Percentiles rank a stretch among this genome's conserved stretches.
Evolutionary conservation across 2,888 invertebrate genomes (phyloP).

Genomic region (Baccha elongata): DNA sequence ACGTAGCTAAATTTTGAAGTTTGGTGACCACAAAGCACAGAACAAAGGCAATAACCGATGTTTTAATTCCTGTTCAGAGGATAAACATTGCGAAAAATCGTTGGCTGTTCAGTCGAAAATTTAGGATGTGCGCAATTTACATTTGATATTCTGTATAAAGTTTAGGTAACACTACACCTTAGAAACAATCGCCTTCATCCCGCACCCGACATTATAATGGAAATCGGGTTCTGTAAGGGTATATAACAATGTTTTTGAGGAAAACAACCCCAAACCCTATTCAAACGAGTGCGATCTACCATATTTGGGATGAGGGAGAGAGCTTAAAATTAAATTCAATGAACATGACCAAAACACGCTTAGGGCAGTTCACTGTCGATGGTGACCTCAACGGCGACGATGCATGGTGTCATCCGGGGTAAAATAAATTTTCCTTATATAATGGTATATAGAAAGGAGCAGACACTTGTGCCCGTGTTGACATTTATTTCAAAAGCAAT

Average conservation of each 20-base stretch:
- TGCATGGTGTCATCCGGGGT: slow-evolving; percentile 2
- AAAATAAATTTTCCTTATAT: slow-evolving; percentile 48
- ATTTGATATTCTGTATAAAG: slow-evolving; percentile 34
- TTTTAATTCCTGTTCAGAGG: slow-evolving; percentile 64
- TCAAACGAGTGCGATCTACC: slow-evolving; percentile 22
- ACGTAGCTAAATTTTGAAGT: slow-evolving; percentile 37
- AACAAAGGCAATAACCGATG: slow-evolving; percentile 63
- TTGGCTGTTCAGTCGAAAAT: slow-evolving; percentile 13
- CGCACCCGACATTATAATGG: too few relatives aligned
- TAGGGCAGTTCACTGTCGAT: slow-evolving; percentile 3
- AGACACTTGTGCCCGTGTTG: slow-evolving; percentile 62
- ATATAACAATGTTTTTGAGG: slow-evolving; percentile 33
- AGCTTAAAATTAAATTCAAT: slow-evolving; percentile 63
- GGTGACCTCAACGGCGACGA: background rate
- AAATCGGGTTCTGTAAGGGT: slow-evolving; percentile 24
- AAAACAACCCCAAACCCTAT: slow-evolving; percentile 17
- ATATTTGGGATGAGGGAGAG: slow-evolving; percentile 18
- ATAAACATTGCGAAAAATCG: slow-evolving; percentile 51
- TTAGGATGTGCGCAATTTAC: slow-evolving; percentile 37
- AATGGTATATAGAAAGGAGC: too few relatives aligned
- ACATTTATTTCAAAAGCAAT: slow-evolving; percentile 60
- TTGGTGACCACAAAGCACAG: slow-evolving; percentile 49
- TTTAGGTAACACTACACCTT: slow-evolving; percentile 11
- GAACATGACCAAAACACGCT: slow-evolving; percentile 32
- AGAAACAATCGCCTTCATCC: slow-evolving; percentile 3